Base-by-base conservation (phyloP, 1,140 invertebrate genomes). In the Dreissena polymorpha region DNA sequence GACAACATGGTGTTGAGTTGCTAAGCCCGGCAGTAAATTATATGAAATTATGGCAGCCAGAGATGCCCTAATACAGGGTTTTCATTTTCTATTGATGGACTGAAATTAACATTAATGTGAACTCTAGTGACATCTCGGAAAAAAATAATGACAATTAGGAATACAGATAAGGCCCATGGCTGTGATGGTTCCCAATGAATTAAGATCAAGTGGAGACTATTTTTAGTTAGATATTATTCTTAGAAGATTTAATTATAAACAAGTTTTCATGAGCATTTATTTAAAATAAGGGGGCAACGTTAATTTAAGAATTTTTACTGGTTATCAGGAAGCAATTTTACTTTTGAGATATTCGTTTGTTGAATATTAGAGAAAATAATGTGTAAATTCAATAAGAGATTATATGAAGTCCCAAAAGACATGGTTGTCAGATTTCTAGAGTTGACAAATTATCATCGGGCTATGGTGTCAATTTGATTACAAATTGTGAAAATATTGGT, bases 361-460 rank as follows among this genome's bases (percentile, higher is more conserved):
- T 82, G 79, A 82, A 82, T 82, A 82, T 82, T 73, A 82, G 69
- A 74, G 79, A 82, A 73, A 69, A 82, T 82, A 82, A 82, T 60
- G 57, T 21, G 60, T 27, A 51, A 70, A 82, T 74, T 82, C 72
- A 70, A 82, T 82, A 23, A 73, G 70, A 71, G 79, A 73, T 67
- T 82, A 29, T n/a, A 23, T 18, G 23, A 25, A 25, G 23, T 71
- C 77, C 57, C 79, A 13, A 51, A 71, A 69, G 78, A 55, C 53
- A 21, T 67, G 29, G 51, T 49, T 82, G 79, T 82, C 79, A 82
- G 68, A 68, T 74, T 74, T 73, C 65, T 82, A 74, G 50, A 68
- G 39, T 74, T 82, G 79, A 82, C 79, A 82, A 82, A 82, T 82
- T 82, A 82, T 82, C 68, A 64, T 25, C 74, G 79, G 79, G 70